A percentile compares a stretch with the other conserved stretches of the same genome.
These are phyloP conservation scores for Helleia helle DNA, from an alignment of 2,888 invertebrate genomes.

Conservation along the genomic window DNA sequence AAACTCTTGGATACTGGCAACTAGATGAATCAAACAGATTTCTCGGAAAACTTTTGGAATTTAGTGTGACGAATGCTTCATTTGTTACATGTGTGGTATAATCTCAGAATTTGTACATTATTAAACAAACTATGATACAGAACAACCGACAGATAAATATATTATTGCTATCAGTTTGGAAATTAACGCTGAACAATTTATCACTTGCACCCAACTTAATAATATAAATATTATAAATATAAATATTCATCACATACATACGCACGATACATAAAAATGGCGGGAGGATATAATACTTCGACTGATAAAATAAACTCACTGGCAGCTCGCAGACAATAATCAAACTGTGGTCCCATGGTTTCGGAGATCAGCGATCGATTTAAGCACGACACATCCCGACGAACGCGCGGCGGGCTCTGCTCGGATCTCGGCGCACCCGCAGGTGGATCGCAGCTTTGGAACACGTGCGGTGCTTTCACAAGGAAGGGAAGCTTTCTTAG, in stretches of 20 bases:
- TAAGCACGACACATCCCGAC: conserved; percentile 61
- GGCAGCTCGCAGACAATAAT: conserved; percentile 63
- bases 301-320: conserved; percentile 46
- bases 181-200: no score
- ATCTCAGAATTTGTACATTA: no score
- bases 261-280: no score
- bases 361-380: conserved; percentile 15
- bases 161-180: no score
- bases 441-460: conserved; percentile 41
- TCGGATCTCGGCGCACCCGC: conserved; percentile 39
- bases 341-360: conserved; percentile 66
- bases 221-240: no score
- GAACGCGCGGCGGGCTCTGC: conserved; percentile 53
- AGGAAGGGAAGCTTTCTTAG: conserved; percentile 42
- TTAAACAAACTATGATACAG: no score
- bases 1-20: neutral
- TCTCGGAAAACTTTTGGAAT: neutral
- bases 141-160: no score
- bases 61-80: neutral
- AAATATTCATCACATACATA: no score
- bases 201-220: no score
- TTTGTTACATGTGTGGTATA: neutral
- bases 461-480: conserved; percentile 62
- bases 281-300: neutral
- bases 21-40: neutral